Evolutionary conservation across 2,888 invertebrate species (phyloP).

Genomic region (Acronicta leporina): DNA sequence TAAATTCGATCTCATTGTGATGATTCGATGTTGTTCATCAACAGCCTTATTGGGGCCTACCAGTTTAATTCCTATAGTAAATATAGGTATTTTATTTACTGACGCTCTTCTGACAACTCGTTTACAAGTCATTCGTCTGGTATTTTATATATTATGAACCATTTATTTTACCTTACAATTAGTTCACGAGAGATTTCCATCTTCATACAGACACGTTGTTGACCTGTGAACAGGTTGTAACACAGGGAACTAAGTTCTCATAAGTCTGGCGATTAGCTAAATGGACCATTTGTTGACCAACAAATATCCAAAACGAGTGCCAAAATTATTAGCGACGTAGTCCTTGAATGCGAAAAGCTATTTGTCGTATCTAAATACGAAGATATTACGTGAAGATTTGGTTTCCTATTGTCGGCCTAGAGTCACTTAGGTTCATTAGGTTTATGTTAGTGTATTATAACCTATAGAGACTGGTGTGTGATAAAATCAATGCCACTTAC

Average conservation of each 20-base stretch:
- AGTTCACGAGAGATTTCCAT: neutral
- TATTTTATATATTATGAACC: constrained; percentile 1
- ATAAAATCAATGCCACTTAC: constrained; percentile 6
- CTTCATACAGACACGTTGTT: neutral
- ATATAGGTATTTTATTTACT: neutral
- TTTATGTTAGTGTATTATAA: constrained; percentile 3
- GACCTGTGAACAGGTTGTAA: neutral
- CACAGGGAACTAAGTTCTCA: constrained; percentile 13
- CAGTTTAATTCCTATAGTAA: constrained; percentile 5
- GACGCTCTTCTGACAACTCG: constrained; percentile 10
- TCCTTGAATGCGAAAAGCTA: constrained; percentile 13
- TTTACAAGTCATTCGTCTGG: constrained; percentile 9
- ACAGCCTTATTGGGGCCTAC: constrained; percentile 40
- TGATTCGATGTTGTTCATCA: constrained; percentile 41
- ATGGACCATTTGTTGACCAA: constrained; percentile 22
- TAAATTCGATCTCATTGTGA: constrained; percentile 43
- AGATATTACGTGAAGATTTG: constrained; percentile 9
- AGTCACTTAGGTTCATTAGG: constrained; percentile 12
- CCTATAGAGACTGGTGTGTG: constrained; percentile 1
- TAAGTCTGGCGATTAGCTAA: constrained; percentile 11
- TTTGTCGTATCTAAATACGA: constrained; percentile 17
- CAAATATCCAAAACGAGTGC: constrained; percentile 37
- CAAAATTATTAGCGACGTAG: constrained; percentile 43
- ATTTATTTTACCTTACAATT: neutral
- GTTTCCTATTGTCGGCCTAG: constrained; percentile 47